phyloP scores from a whole-genome alignment of 2,888 invertebrate genomes.

The Apodemia duryi region DNA sequence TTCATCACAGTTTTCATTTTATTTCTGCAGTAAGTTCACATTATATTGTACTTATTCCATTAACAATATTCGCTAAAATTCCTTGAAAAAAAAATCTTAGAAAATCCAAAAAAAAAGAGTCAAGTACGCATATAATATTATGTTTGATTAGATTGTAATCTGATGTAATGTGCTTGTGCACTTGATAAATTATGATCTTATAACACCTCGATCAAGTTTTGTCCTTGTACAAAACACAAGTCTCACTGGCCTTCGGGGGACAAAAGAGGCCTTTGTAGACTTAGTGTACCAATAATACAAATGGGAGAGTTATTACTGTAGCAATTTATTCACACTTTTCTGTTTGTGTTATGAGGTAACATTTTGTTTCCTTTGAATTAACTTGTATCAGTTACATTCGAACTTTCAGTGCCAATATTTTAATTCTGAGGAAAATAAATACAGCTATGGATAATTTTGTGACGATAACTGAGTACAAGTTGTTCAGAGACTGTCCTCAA shows the following conservation, averaged over 20 bases:
- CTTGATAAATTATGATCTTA: conserved; percentile 50
- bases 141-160: conserved; percentile 70
- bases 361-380: conserved; percentile 1
- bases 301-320: conserved; percentile 6
- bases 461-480: conserved; percentile 18
- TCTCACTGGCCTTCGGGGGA: conserved; percentile 49
- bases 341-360: neutral
- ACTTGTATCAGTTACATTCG: conserved; percentile 16
- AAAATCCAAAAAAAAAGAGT: conserved; percentile 61
- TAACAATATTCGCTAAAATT: conserved; percentile 74
- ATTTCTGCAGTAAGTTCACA: conserved; percentile 64
- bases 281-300: conserved; percentile 27
- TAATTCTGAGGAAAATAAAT: neutral
- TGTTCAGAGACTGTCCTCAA: conserved; percentile 33
- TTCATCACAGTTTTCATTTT: conserved; percentile 42
- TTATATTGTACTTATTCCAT: conserved; percentile 76
- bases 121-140: conserved; percentile 72
- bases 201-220: conserved; percentile 38
- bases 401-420: conserved; percentile 3
- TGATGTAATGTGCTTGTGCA: conserved; percentile 72
- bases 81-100: conserved; percentile 46
- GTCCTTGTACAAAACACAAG: conserved; percentile 39
- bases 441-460: neutral
- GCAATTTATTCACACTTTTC: neutral
- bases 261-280: conserved; percentile 46